Percentiles rank a stretch among this genome's conserved stretches.
These are phyloP conservation scores for Mythimna vitellina DNA, from an alignment of 2,888 invertebrate species.

Conservation along the genomic window DNA sequence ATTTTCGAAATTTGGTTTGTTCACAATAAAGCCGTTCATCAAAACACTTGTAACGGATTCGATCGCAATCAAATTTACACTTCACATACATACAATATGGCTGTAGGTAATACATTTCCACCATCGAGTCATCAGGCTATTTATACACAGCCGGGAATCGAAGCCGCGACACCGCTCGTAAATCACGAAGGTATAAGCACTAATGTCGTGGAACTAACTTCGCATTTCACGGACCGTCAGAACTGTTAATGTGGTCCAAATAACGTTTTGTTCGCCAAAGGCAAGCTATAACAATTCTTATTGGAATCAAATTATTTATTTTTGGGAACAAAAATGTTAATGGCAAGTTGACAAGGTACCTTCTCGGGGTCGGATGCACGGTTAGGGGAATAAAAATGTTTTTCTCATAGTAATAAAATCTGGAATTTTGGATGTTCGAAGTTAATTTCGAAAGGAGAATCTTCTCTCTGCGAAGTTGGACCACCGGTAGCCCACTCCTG, in stretches of 20 bases:
- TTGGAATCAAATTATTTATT: conserved; percentile 65
- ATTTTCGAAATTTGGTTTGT: too few species aligned
- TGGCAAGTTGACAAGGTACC: conserved; percentile 43
- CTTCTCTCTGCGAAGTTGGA: too few species aligned
- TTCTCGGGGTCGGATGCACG: neutral
- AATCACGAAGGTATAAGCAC: conserved; percentile 76
- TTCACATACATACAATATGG: neutral
- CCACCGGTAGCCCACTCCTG: too few species aligned
- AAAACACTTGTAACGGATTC: neutral
- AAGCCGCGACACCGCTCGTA: conserved; percentile 72
- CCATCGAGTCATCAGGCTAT: conserved; percentile 53
- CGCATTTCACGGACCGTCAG: conserved; percentile 82
- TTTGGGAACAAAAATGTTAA: conserved; percentile 45
- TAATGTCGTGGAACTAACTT: conserved; percentile 80
- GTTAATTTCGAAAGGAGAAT: conserved; percentile 9
- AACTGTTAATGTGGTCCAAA: conserved; percentile 78
- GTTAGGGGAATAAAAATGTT: conserved; percentile 17
- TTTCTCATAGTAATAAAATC: conserved; percentile 32
- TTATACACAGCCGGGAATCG: conserved; percentile 66
- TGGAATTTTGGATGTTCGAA: conserved; percentile 16
- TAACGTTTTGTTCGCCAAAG: conserved; percentile 65
- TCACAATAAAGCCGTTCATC: neutral
- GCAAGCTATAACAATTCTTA: conserved; percentile 56
- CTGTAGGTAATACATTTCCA: conserved; percentile 12
- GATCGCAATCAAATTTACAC: conserved; percentile 2